Base-by-base conservation (phyloP, 2,888 invertebrate genomes). In the Agriotes lineatus region DNA sequence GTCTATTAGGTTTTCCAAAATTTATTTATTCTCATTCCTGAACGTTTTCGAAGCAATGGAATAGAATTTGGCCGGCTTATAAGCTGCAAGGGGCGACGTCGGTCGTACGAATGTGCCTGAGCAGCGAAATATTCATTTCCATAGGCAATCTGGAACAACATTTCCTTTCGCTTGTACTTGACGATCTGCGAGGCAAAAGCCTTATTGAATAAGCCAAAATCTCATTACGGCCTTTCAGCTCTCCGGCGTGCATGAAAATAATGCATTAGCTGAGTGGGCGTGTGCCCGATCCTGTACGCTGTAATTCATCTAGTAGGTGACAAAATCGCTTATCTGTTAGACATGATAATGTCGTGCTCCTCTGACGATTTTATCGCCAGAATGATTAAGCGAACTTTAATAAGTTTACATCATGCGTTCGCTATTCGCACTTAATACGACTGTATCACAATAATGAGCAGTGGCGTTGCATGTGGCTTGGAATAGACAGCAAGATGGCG, bases 51-150 rank as follows among this genome's bases (percentile, higher is more conserved):
- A 33, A 52, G 18, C 52, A 52, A 52, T 25, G 25, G 33, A 52
- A 52, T 52, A 52, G 52, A 52, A 30, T 33, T 52, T 52, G 30
- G 10, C 52, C 18, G 14, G 25, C 42, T 58, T 58, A 44, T 44
- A 58, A 44, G 42, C 30, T 58, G 25, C 58, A 44, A 58, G 58
- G 56, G 58, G 58, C 30, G 42, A 58, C 44, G 42, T 30, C 25
- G 42, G 44, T 58, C 42, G 42, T 14, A 25, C 25, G 42, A 42
- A 58, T 58, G 58, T 58, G 58, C 44, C 37, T 56, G 37, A 56
- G 58, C 42, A 44, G 58, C 25, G 44, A 58, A 58, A 58, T 58
- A 58, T 58, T 58, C 58, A 58, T 58, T 42, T 58, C 52, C 52
- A 52, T 52, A 52, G 52, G 52, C 52, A 52, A 52, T 52, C 52